Evolutionary conservation across 2,888 invertebrate genomes (phyloP), one percentile per base, ranked within the genome.

Genomic region (Ferdinandea cuprea): DNA sequence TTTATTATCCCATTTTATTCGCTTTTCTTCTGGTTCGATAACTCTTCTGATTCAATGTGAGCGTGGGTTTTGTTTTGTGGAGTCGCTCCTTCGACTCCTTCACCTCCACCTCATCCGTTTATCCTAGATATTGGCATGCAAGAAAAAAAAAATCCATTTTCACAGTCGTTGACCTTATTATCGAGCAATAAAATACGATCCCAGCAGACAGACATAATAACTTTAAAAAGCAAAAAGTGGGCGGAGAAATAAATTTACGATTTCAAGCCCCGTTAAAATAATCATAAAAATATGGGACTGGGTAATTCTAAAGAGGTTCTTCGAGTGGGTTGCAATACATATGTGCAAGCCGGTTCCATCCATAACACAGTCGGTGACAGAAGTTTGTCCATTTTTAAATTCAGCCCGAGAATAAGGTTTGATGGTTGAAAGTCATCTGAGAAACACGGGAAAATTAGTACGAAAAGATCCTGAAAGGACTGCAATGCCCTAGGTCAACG

Each of bases 1-100:
- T 81, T 76, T 76, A 71, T 76, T 81, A 52, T 76, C 44, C 58
- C 73, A 46, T 59, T 79, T 46, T 17, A 59, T 65, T 35, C 37
- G 50, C 7, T n/a, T 46, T 42, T 65, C 35, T 71, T 66, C 21
- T 65, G 65, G 42, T 40, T 65, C 35, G 42, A n/a, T n/a, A 42
- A 52, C 13, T 78, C 19, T 11, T 25, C 8, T 2, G 11, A 42
- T 37, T 59, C 21, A 15, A 8, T 48, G 15, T 11, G 37, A 40
- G 8, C 2, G 8, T 9, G 13, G 9, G 35, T n/a, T 35, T 42
- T 56, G 32, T 25, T n/a, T n/a, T n/a, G n/a, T n/a, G n/a, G 21
- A 9, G 9, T 3, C 0, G 1, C 21, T 15, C 25, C 19, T 28
- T 37, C 25, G 0, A 1, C 21, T 15, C 25, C 19, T 28, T 37